Percentiles rank a stretch among this genome's conserved stretches.
phyloP scores from a whole-genome alignment of 2,888 invertebrate species.

The Eudasyphora cyanicolor region DNA sequence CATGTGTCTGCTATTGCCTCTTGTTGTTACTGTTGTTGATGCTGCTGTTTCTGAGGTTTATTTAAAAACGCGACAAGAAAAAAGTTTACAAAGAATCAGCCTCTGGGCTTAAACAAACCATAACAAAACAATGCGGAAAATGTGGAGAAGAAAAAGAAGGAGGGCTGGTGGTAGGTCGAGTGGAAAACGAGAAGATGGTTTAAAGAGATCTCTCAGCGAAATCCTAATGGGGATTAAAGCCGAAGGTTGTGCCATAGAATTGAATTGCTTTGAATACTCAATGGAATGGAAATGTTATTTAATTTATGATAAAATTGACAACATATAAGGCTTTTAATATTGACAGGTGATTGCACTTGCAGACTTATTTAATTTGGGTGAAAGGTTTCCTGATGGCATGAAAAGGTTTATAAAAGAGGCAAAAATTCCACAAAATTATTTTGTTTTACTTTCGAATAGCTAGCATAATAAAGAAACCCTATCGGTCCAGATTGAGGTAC shows the following conservation, averaged over 20 bases:
- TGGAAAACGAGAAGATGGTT: neutral
- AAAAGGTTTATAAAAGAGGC: too few relatives aligned
- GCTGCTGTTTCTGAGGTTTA: slow-evolving; percentile 12
- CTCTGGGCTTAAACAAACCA: slow-evolving; percentile 38
- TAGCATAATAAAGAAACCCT: too few relatives aligned
- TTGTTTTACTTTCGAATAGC: too few relatives aligned
- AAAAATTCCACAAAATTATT: too few relatives aligned
- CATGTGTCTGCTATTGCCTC: neutral
- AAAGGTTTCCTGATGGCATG: too few relatives aligned
- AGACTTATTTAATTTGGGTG: too few relatives aligned
- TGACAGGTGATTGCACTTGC: too few relatives aligned
- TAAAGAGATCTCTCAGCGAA: slow-evolving; percentile 2
- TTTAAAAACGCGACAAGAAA: slow-evolving; percentile 14
- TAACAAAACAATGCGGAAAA: slow-evolving; percentile 7
- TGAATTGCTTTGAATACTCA: neutral
- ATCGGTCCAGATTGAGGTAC: too few relatives aligned
- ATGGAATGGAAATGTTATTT: neutral
- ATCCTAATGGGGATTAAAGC: slow-evolving; percentile 15
- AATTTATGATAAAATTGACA: too few relatives aligned
- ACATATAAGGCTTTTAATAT: too few relatives aligned
- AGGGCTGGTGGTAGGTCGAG: neutral
- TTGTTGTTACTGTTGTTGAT: neutral
- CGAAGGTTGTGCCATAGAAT: neutral
- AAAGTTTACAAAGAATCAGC: slow-evolving; percentile 41
- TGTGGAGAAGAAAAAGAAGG: neutral